Base-by-base conservation (phyloP, 2,888 invertebrate genomes). In the Drosophila kanekoi region DNA sequence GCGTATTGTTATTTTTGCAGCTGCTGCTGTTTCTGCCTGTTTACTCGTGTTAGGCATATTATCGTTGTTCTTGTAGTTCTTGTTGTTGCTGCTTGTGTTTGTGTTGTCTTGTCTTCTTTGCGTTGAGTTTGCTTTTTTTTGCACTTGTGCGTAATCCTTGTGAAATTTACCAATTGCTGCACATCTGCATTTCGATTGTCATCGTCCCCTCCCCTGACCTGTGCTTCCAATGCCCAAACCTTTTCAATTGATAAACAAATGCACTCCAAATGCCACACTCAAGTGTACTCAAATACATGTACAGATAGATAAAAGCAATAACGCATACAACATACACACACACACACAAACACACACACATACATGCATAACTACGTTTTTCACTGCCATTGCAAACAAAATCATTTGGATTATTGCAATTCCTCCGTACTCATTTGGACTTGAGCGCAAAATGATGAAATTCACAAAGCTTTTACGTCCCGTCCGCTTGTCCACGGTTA, bases 1-100 rank as follows among this genome's bases (percentile, higher is more conserved):
- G 68, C 62, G 73, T 72, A 77, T 77, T 77, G 59, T 68, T 68
- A 63, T 73, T 78, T 77, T 75, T 75, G 75, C 75, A 77, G 77
- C 74, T 77, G 75, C 73, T 59, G 48, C n/a, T 53, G 49, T 35
- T 47, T 20, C 9, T 65, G 28, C 33, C 47, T 64, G 47, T 53
- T 70, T 70, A 62, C 56, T 38, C 18, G 33, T 35, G 38, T 67
- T 66, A 41, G 57, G 57, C 49, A 28, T 56, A 48, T 66, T 65
- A 32, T 43, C 32, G 41, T 18, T 59, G 16, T 18, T 62, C 40
- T 40, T 16, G 14, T 40, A 14, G 32, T 14, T 48, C 16, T 41
- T 63, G 32, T 28, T 20, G 18, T 40, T 45, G 35, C 18, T 23
- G 33, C 38, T 23, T 43, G 9, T 58, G 23, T 51, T 23, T 43